These are phyloP conservation scores for Heliconius sara DNA, from an alignment of 2,888 invertebrate genomes.

Conservation along the genomic window DNA sequence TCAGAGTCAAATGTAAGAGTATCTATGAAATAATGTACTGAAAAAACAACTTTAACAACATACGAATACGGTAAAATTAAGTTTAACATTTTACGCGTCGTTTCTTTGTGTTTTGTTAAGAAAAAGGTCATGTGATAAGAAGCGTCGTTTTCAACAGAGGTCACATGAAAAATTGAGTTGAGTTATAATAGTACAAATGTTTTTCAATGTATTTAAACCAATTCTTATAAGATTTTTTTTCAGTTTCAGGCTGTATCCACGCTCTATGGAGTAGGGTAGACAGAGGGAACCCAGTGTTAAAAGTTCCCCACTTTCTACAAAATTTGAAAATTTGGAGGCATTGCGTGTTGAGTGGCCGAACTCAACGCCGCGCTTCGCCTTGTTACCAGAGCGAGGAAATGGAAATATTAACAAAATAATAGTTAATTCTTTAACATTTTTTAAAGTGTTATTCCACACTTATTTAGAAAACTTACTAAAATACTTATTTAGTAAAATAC, in stretches of 20 bases:
- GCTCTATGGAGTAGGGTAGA: too few relatives aligned
- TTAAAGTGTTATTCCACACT: too few relatives aligned
- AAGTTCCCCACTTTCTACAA: too few relatives aligned
- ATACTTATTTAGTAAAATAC: too few relatives aligned
- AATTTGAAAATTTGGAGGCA: too few relatives aligned
- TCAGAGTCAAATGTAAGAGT: not conserved
- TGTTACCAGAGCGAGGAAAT: too few relatives aligned
- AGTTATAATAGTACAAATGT: constrained; percentile 46
- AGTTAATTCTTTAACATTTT: too few relatives aligned
- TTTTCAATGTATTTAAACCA: not conserved
- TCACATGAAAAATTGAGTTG: constrained; percentile 66
- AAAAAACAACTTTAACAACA: not conserved
- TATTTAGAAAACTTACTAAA: too few relatives aligned
- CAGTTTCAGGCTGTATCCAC: not conserved
- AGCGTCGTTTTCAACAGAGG: constrained; percentile 62
- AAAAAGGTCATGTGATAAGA: constrained; percentile 81
- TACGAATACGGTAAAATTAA: constrained; percentile 14
- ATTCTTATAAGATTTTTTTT: not conserved
- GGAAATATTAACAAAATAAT: too few relatives aligned
- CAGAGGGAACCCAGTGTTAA: too few relatives aligned
- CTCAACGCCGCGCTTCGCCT: too few relatives aligned
- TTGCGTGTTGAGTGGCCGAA: too few relatives aligned
- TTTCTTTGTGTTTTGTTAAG: constrained; percentile 60
- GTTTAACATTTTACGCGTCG: not conserved
- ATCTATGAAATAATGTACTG: not conserved